Evolutionary conservation across 2,113 vertebrate species (phyloP).

Genomic region (Ellobius talpinus): DNA sequence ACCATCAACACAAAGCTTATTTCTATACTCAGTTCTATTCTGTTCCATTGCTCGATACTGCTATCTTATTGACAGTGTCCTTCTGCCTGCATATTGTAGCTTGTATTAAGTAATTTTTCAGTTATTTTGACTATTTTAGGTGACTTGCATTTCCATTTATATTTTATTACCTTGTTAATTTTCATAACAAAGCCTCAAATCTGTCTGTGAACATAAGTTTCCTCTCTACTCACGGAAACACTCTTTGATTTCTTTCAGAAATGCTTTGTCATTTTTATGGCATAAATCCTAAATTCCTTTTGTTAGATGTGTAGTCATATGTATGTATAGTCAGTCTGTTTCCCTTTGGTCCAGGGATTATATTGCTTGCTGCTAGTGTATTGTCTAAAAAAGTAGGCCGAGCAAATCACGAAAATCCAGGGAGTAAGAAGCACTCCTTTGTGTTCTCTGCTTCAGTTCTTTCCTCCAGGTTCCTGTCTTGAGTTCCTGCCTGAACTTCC

Average conservation of each 20-base stretch:
- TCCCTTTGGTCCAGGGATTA: slow-evolving; percentile 20
- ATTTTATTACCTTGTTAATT: slow-evolving; percentile 39
- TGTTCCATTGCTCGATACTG: not conserved
- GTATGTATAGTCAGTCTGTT: not conserved
- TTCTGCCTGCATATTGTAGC: not conserved
- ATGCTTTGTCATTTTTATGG: slow-evolving; percentile 35
- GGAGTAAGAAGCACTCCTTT: not conserved
- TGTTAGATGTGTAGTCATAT: not conserved
- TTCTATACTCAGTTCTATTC: slow-evolving; percentile 46
- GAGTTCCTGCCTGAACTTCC: not conserved
- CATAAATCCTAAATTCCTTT: slow-evolving; percentile 35
- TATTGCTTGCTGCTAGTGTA: not conserved
- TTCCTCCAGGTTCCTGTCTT: not conserved
- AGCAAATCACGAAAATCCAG: not conserved
- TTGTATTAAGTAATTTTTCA: slow-evolving; percentile 23
- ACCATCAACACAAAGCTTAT: not conserved
- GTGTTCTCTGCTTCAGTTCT: not conserved
- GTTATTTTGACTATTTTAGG: not conserved
- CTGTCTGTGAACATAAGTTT: not conserved
- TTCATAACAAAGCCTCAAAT: slow-evolving; percentile 15
- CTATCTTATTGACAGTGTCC: not conserved
- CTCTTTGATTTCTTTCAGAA: slow-evolving; percentile 1
- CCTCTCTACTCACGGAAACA: slow-evolving; percentile 6
- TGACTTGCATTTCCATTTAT: slow-evolving; percentile 4
- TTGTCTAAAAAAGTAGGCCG: not conserved